Base-by-base conservation (phyloP, 2,888 invertebrate species). In the Lucinisca nassula region DNA sequence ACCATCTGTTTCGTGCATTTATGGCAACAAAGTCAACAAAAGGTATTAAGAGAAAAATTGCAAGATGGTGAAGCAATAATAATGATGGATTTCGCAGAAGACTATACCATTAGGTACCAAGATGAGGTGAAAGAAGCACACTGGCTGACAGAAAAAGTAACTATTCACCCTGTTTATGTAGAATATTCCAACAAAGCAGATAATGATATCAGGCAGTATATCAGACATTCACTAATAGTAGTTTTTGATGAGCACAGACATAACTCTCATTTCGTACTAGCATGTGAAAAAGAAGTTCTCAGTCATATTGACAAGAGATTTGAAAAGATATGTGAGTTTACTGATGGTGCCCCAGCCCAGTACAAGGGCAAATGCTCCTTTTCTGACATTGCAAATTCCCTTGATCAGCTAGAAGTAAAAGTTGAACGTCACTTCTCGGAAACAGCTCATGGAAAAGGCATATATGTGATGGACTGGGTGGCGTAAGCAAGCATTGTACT, bases 41-140 rank as follows among this genome's bases (percentile, higher is more conserved):
- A 73, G 37, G 24, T 6, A 73, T 17, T 37, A 32, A 38, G 21
- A 35, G 35, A 21, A 12, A 73, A 17, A n/a, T 21, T 21, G 24
- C 40, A 38, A 38, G 73, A 73, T 35, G 17, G 12, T 27, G 37
- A 6, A 32, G n/a, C n/a, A 10, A 35, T 35, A 1, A 73, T 37
- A 21, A 73, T 38, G 38, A 73, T 73, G 73, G 38, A 73, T 38
- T 73, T 73, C 37, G 38, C 73, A 73, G 73, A 73, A 73, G 10
- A 32, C n/a, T 73, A 8, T 21, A 32, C 1, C 10, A 73, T 73
- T 1, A 35, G 21, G 37, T 21, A 37, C n/a, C 24, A 73, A 37
- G 73, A 73, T 24, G 24, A 73, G 3, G 38, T 73, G 14, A 73
- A 37, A 24, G 38, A 73, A 37, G 38, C 24, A 4, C 27, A 40